Evolutionary conservation across 2,888 invertebrate species (phyloP).

Genomic region (Athetis lepigone): DNA sequence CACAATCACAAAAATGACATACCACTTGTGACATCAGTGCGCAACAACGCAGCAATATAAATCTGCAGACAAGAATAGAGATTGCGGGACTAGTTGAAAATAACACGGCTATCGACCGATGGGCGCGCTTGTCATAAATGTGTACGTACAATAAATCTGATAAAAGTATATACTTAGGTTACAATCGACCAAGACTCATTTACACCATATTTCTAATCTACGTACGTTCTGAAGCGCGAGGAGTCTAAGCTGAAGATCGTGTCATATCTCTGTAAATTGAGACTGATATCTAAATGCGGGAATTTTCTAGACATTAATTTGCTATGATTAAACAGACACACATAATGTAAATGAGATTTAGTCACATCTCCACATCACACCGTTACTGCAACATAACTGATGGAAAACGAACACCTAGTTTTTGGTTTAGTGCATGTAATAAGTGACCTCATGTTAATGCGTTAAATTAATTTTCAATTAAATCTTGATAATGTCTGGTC

Average conservation of each 20-base stretch:
- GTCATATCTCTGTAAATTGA: slow-evolving; percentile 51
- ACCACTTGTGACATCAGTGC: slow-evolving; percentile 48
- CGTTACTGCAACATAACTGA: slow-evolving; percentile 51
- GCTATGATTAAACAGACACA: slow-evolving; percentile 62
- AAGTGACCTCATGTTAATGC: not conserved
- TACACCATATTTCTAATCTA: slow-evolving; percentile 65
- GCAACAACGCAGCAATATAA: slow-evolving; percentile 50
- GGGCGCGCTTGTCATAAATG: slow-evolving; percentile 36
- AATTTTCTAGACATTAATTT: slow-evolving; percentile 56
- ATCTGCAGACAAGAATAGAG: slow-evolving; percentile 53
- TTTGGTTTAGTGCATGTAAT: not conserved
- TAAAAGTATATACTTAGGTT: slow-evolving; percentile 46
- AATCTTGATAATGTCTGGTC: slow-evolving; percentile 6
- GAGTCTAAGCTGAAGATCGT: slow-evolving; percentile 56
- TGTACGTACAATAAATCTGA: slow-evolving; percentile 40
- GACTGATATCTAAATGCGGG: slow-evolving; percentile 57
- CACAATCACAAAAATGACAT: slow-evolving; percentile 42
- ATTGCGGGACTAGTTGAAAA: slow-evolving; percentile 42
- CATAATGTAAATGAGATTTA: slow-evolving; percentile 67
- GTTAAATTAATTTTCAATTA: slow-evolving; percentile 13
- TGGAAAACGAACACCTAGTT: slow-evolving; percentile 37
- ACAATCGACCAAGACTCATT: slow-evolving; percentile 65
- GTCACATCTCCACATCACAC: slow-evolving; percentile 51
- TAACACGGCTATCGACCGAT: slow-evolving; percentile 41
- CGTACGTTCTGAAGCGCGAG: slow-evolving; percentile 57